Conservation (phyloP, 2,888 invertebrate species). For the Aspidiotus destructor region DNA sequence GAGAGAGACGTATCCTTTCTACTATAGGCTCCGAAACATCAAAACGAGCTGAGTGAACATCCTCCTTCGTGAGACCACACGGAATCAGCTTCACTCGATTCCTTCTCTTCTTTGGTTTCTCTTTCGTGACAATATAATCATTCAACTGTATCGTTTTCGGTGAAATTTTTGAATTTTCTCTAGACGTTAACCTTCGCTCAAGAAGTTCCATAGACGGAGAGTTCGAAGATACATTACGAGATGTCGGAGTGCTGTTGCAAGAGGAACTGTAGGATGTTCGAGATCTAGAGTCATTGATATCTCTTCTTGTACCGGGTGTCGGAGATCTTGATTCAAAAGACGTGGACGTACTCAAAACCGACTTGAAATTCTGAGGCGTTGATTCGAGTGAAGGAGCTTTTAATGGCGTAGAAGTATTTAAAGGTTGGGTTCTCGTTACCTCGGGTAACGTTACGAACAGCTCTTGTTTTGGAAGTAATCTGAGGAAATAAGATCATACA, state of each 20-base stretch:
- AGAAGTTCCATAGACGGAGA: constrained; percentile 5
- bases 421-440: neutral
- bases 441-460: neutral
- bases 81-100: constrained; percentile 10
- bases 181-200: constrained; percentile 14
- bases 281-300: neutral
- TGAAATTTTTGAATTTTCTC: constrained; percentile 2
- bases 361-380: constrained; percentile 10
- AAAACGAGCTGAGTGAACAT: neutral
- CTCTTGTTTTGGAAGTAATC: constrained; percentile 19
- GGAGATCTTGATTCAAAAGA: constrained; percentile 7
- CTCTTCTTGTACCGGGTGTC: constrained; percentile 4
- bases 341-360: neutral
- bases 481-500: neutral
- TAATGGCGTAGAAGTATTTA: neutral
- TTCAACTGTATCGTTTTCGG: constrained; percentile 5
- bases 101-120: constrained; percentile 12
- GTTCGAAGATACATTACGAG: constrained; percentile 1
- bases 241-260: neutral
- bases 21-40: too few relatives aligned
- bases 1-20: too few relatives aligned
- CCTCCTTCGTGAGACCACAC: neutral
- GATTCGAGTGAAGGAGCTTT: neutral
- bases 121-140: constrained; percentile 13
- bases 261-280: neutral